phyloP scores from a whole-genome alignment of 2,797 vertebrate genomes.

The Phrynocephalus vlangalii region DNA sequence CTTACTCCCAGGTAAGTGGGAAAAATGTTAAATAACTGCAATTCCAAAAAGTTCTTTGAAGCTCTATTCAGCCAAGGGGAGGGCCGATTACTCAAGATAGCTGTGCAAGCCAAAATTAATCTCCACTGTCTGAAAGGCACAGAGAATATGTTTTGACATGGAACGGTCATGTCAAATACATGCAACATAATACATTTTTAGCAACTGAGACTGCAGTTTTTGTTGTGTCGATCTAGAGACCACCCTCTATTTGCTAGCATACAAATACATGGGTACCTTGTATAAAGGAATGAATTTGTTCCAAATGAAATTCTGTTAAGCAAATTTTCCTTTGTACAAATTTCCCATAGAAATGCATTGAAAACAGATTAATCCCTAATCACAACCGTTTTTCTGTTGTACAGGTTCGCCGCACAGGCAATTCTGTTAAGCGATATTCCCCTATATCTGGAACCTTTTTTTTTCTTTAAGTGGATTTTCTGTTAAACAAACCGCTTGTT shows the following conservation, averaged over 20 bases:
- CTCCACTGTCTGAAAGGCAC: constrained; percentile 72
- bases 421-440: no score
- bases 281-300: no score
- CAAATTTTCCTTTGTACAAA: no score
- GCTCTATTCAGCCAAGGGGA: constrained; percentile 67
- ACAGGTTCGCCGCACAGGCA: no score
- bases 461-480: no score
- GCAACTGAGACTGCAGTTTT: background rate
- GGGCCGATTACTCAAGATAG: constrained; percentile 77
- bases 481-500: no score
- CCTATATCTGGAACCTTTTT: no score
- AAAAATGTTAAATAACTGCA: constrained; percentile 58
- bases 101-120: constrained; percentile 84
- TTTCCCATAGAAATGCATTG: no score
- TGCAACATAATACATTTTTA: constrained; percentile 42
- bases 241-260: background rate
- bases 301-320: no score
- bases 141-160: constrained; percentile 61
- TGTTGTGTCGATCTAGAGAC: background rate
- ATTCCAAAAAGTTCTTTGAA: constrained; percentile 67
- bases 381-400: no score
- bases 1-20: background rate
- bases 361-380: no score
- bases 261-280: background rate
- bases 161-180: constrained; percentile 56